Evolutionary conservation across 2,797 vertebrate genomes (phyloP), one percentile per base, ranked within the genome.

Genomic region (Falco novaeseelandiae): DNA sequence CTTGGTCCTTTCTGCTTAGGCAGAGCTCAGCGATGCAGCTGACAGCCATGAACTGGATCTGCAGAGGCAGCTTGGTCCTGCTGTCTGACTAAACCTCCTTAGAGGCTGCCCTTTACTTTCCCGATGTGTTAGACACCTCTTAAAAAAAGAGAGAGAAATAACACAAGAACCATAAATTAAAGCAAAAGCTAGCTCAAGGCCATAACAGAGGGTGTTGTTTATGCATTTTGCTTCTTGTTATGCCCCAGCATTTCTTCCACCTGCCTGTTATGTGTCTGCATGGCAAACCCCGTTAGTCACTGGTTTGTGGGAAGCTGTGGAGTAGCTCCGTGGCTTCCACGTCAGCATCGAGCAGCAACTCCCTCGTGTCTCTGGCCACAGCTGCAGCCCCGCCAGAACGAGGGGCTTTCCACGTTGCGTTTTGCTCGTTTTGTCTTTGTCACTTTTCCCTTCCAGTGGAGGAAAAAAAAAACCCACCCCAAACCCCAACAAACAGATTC

Each of bases 321-420:
- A 42, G 14, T 14, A 14, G 40, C 36, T 36, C 36, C 36, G 38
- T 13, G 38, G 38, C 38, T 40, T 40, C 38, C 38, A 40, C 38
- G 6, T 11, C 38, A 40, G 12, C 38, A 40, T 13, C 38, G 38
- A 40, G 38, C 38, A 40, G 38, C 38, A 40, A 40, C 38, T 40
- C 38, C 38, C 38, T 40, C 38, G 38, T 13, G 38, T 13, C 38
- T 40, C 38, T 40, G 38, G 38, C 38, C 38, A 40, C 38, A 13
- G 38, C 38, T 40, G 38, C 38, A 40, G 38, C 38, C 38, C 38
- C 38, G 38, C 38, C 38, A 40, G 38, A 40, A 40, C 9, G 3
- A 22, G 36, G 27, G 4, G 38, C 58, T 15, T 20, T 7, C 44
- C 71, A 4, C 44, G 0, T 2, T 5, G 25, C 4, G 3, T 51